Evolutionary conservation across 2,797 vertebrate species (phyloP).

Genomic region (Champsocephalus esox): DNA sequence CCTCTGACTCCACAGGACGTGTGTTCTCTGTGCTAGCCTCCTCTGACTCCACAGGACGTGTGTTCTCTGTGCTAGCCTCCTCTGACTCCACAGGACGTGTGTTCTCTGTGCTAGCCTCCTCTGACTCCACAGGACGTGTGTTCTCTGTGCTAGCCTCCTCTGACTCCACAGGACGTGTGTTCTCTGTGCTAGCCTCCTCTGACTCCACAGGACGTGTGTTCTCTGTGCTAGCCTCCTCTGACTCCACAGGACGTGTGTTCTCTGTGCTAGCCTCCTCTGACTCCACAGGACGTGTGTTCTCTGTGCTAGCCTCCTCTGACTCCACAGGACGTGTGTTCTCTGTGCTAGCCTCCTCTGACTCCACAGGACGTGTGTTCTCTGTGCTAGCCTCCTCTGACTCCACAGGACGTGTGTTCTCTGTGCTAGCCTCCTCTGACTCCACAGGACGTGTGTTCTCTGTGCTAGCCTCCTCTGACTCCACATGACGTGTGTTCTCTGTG

Average conservation of each 20-base stretch:
- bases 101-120: too few species aligned
- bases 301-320: slow-evolving; percentile 3
- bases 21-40: too few species aligned
- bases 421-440: slow-evolving; percentile 7
- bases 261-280: not conserved
- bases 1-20: not conserved
- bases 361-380: not conserved
- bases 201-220: slow-evolving; percentile 5
- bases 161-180: not conserved
- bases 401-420: too few species aligned
- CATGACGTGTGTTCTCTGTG: too few species aligned
- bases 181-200: not conserved
- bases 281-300: slow-evolving; percentile 2
- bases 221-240: slow-evolving; percentile 9
- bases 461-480: not conserved
- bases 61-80: too few species aligned
- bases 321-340: too few species aligned
- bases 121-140: slow-evolving; percentile 12
- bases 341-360: not conserved
- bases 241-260: not conserved
- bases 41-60: slow-evolving; percentile 11
- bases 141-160: not conserved
- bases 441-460: too few species aligned
- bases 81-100: not conserved
- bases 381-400: not conserved